A percentile compares a stretch with the other conserved stretches of the same genome.
These are phyloP conservation scores for Netta rufina DNA, from an alignment of 2,797 vertebrate species.

Conservation along the genomic window DNA sequence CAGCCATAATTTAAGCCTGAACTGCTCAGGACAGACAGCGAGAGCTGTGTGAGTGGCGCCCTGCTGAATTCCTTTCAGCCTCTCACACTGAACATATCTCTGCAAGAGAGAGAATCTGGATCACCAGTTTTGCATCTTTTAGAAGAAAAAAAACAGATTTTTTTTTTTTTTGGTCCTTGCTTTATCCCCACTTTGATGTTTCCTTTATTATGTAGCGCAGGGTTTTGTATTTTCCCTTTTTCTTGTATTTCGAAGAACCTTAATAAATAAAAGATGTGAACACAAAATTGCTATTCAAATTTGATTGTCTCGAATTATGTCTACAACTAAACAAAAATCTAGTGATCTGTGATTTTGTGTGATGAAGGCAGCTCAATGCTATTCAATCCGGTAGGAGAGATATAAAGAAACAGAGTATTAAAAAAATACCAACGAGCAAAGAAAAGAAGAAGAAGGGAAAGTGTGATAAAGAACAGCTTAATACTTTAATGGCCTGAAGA, in stretches of 20 bases:
- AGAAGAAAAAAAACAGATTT: slow-evolving; percentile 1
- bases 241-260: slow-evolving; percentile 58
- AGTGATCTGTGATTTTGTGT: slow-evolving; percentile 68
- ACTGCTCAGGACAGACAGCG: not conserved
- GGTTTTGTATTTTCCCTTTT: slow-evolving; percentile 43
- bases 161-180: slow-evolving; percentile 5
- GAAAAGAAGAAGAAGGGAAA: slow-evolving; percentile 41
- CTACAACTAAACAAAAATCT: slow-evolving; percentile 74
- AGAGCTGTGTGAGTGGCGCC: not conserved
- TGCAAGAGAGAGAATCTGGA: not conserved
- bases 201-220: slow-evolving; percentile 40
- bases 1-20: not conserved
- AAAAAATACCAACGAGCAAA: not conserved
- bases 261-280: slow-evolving; percentile 80
- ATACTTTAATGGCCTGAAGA: slow-evolving; percentile 62
- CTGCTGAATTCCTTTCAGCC: slow-evolving; percentile 35
- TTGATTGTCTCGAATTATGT: slow-evolving; percentile 74
- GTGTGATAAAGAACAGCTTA: slow-evolving; percentile 63
- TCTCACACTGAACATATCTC: not conserved
- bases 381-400: slow-evolving; percentile 67
- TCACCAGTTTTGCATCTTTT: not conserved
- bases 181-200: slow-evolving; percentile 32
- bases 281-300: slow-evolving; percentile 77
- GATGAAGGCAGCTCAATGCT: slow-evolving; percentile 64
- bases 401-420: slow-evolving; percentile 49